Evolutionary conservation across 2,888 invertebrate genomes (phyloP).

Genomic region (Drosophila koepferae): DNA sequence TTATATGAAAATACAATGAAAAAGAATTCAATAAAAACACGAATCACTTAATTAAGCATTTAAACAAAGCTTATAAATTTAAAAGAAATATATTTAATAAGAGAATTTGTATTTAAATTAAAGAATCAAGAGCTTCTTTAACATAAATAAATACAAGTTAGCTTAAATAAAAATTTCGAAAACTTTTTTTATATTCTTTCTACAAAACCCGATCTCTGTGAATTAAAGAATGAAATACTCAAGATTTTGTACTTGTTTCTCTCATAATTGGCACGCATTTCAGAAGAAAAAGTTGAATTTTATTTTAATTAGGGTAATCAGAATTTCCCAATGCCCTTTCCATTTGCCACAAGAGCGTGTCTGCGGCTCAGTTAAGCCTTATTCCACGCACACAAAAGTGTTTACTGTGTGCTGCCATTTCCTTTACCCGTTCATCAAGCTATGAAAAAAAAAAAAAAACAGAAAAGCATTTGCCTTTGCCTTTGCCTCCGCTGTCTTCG

Average conservation of each 20-base stretch:
- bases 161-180: background rate
- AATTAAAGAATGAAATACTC: no score
- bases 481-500: constrained; percentile 39
- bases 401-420: background rate
- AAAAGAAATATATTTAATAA: no score
- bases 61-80: no score
- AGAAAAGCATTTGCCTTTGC: background rate
- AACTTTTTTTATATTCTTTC: background rate
- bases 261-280: background rate
- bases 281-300: background rate
- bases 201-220: no score
- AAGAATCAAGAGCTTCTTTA: no score
- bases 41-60: no score
- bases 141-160: background rate
- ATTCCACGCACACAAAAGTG: background rate
- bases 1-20: no score
- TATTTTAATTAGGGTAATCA: background rate
- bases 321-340: background rate
- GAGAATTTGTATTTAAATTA: no score
- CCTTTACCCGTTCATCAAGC: constrained; percentile 12
- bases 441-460: no score
- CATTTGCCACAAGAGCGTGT: background rate
- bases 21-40: no score
- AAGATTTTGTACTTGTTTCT: background rate
- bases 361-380: background rate